Evolutionary conservation across 2,888 invertebrate genomes (phyloP).

Genomic region (Thymelicus acteon): DNA sequence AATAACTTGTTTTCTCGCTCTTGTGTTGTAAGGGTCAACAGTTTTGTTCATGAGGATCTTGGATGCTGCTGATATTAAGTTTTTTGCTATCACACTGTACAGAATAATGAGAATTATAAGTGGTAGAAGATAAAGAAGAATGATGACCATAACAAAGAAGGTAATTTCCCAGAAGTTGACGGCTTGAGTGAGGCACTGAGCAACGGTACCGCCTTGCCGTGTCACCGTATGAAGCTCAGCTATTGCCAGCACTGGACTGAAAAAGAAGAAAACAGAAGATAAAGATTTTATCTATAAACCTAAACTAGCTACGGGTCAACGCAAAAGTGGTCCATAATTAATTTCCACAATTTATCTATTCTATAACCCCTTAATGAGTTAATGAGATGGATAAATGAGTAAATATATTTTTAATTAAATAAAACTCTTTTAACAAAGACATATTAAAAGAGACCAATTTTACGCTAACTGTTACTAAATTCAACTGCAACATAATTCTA

Average conservation of each 20-base stretch:
- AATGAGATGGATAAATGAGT: not conserved
- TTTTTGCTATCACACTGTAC: conserved; percentile 93
- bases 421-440: not conserved
- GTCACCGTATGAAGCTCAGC: conserved; percentile 89
- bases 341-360: no score
- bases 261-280: conserved; percentile 74
- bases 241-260: conserved; percentile 91
- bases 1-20: conserved; percentile 93
- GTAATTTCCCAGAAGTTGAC: conserved; percentile 90
- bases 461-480: conserved; percentile 8
- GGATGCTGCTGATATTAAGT: conserved; percentile 89
- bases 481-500: conserved; percentile 27
- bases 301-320: not conserved
- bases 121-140: conserved; percentile 92
- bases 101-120: conserved; percentile 91
- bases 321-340: conserved; percentile 25
- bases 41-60: conserved; percentile 89
- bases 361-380: no score
- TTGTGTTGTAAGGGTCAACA: conserved; percentile 88
- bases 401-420: not conserved
- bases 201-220: conserved; percentile 88
- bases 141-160: conserved; percentile 91
- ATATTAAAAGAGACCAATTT: conserved; percentile 16
- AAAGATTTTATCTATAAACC: not conserved
- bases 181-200: conserved; percentile 92